A percentile compares a stretch with the other conserved stretches of the same genome.
These are phyloP conservation scores for Uloborus plumipes DNA, from an alignment of 2,888 invertebrate species.

Conservation along the genomic window DNA sequence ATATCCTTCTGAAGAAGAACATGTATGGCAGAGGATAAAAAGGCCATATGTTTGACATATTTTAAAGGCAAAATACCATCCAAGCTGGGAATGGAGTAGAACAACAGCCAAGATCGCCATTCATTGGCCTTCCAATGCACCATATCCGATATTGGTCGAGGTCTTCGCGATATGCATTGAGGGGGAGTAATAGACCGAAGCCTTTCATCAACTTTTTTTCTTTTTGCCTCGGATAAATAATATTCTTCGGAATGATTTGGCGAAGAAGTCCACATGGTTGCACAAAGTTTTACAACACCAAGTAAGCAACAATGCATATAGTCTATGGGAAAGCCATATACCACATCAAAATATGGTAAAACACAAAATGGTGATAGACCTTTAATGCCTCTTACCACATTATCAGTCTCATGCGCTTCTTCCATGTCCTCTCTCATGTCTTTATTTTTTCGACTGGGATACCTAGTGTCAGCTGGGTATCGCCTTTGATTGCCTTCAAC, in stretches of 20 bases:
- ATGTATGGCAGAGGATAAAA: neutral
- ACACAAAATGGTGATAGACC: neutral
- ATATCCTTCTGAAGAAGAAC: neutral
- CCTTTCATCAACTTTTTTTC: slow-evolving; percentile 1
- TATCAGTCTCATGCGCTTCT: neutral
- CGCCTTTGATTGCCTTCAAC: neutral
- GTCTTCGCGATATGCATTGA: neutral
- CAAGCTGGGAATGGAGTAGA: neutral
- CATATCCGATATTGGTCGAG: neutral
- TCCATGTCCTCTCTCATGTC: neutral
- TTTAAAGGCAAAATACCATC: slow-evolving; percentile 1
- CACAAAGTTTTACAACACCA: slow-evolving; percentile 2
- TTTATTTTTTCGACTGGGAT: neutral
- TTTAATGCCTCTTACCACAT: slow-evolving; percentile 5
- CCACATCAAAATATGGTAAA: slow-evolving; percentile 11
- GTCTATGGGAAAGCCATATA: slow-evolving; percentile 3
- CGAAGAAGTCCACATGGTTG: neutral
- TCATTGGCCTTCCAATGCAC: slow-evolving; percentile 13
- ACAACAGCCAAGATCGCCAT: slow-evolving; percentile 21
- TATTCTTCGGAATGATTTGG: neutral
- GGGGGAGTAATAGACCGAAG: slow-evolving; percentile 2
- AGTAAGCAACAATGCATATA: slow-evolving; percentile 16
- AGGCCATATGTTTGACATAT: slow-evolving; percentile 3
- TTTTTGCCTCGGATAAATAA: neutral
- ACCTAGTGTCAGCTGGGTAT: neutral